Percentiles rank a stretch among this genome's conserved stretches.
phyloP scores from a whole-genome alignment of 92 coral and sea anemone genomes.

The Actinostola sp. region DNA sequence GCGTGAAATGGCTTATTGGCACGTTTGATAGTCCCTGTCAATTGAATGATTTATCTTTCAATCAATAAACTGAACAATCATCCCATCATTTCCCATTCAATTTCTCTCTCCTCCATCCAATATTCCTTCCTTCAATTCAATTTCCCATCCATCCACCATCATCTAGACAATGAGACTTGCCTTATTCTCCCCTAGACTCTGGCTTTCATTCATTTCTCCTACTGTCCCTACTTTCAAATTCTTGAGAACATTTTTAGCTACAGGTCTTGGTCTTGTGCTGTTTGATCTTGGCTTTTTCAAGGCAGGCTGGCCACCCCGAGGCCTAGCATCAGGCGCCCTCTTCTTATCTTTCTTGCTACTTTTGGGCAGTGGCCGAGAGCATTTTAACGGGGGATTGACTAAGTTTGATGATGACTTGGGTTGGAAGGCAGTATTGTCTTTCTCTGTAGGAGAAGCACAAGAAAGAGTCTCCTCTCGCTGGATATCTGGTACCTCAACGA shows the following conservation, averaged over 20 bases:
- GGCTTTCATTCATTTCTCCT: slow-evolving; percentile 29
- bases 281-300: slow-evolving; percentile 60
- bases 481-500: slow-evolving; percentile 45
- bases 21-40: too few species aligned
- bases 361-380: slow-evolving; percentile 40
- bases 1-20: too few species aligned
- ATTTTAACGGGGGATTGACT: slow-evolving; percentile 46
- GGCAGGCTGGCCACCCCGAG: slow-evolving; percentile 55
- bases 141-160: too few species aligned
- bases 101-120: too few species aligned
- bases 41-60: too few species aligned
- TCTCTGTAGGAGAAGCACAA: slow-evolving; percentile 43
- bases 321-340: slow-evolving; percentile 64
- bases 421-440: slow-evolving; percentile 33
- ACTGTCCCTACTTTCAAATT: slow-evolving; percentile 59
- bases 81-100: too few species aligned
- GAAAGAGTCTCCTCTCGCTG: slow-evolving; percentile 38
- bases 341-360: slow-evolving; percentile 70
- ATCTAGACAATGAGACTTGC: too few species aligned
- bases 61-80: too few species aligned
- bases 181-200: slow-evolving; percentile 25
- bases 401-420: slow-evolving; percentile 29
- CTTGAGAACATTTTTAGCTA: slow-evolving; percentile 62
- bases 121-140: too few species aligned
- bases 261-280: slow-evolving; percentile 58